These are phyloP conservation scores for Lytechinus pictus DNA, from an alignment of 35 echinoderm and acorn worm species.

Conservation along the genomic window DNA sequence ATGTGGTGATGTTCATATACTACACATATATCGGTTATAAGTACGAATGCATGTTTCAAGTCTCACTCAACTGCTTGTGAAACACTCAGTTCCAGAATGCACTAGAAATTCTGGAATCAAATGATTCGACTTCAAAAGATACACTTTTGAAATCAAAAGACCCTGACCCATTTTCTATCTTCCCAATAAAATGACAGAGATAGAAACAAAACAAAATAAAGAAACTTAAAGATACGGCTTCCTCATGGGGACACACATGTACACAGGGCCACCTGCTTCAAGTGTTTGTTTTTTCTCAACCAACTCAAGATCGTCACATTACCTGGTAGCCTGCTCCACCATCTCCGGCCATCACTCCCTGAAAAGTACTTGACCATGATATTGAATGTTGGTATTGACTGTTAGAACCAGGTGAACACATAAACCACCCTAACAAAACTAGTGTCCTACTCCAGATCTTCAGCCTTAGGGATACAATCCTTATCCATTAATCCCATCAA, in stretches of 20 bases:
- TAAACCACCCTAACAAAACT: background rate
- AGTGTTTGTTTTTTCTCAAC: background rate
- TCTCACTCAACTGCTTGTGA: no score
- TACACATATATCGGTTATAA: no score
- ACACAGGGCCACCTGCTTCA: background rate
- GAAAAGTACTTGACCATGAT: conserved; percentile 12
- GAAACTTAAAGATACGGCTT: no score
- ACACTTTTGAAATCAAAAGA: no score
- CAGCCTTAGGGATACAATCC: background rate
- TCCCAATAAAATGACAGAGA: no score
- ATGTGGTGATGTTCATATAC: no score
- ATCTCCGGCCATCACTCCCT: background rate
- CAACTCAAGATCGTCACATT: background rate
- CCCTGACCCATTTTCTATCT: no score
- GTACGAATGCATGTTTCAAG: no score
- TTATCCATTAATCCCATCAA: background rate
- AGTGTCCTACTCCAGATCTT: background rate
- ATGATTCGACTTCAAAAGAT: no score
- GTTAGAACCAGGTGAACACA: background rate
- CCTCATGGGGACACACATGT: background rate
- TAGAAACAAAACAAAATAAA: no score
- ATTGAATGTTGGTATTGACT: background rate
- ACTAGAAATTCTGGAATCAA: no score
- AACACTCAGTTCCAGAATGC: no score
- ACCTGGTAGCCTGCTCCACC: background rate